Evolutionary conservation across 2,797 vertebrate species (phyloP), one percentile per base, ranked within the genome.

Genomic region (Apodemus agrarius): DNA sequence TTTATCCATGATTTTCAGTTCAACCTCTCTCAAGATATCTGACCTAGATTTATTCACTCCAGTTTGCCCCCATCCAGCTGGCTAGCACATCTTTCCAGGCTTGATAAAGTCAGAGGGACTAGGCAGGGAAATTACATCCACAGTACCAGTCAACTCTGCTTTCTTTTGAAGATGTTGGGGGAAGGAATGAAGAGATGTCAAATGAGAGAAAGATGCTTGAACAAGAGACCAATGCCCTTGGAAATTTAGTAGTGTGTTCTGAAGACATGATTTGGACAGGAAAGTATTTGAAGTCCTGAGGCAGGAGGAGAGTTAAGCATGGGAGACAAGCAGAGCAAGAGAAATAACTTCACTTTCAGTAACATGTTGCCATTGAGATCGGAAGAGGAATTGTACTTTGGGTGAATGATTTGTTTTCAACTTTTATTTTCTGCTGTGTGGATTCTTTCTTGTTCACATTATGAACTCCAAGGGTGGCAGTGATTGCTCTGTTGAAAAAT

Each of bases 391-490:
- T 17, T 9, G 17, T 94, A 97, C 4, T 83, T 29, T 4, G 90
- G 90, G 63, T 95, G 87, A 79, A 11, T 6, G 5, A 93, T 81
- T 78, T 92, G 74, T 24, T 93, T 59, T 16, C 11, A 4, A 81
- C 85, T 65, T 97, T 11, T 52, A 90, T 13, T 34, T 37, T 95
- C 76, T 96, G 94, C 93, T 78, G 79, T n/a, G 72, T 94, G 29
- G 19, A 3, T 91, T 95, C 88, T 79, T 26, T 6, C 78, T 72
- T 49, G 81, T n/a, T 94, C 17, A 94, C 16, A 13, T 96, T 17
- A 90, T 97, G 96, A 74, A 72, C 85, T 88, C 93, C 94, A 14
- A 97, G 89, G 14, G 11, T 96, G 76, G 96, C 91, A 76, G 34
- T 92, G 34, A 96, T 94, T 52, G 49, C n/a, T 9, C 95, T 96